phyloP scores from a whole-genome alignment of 2,797 vertebrate genomes.

The Geotrypetes seraphini region DNA sequence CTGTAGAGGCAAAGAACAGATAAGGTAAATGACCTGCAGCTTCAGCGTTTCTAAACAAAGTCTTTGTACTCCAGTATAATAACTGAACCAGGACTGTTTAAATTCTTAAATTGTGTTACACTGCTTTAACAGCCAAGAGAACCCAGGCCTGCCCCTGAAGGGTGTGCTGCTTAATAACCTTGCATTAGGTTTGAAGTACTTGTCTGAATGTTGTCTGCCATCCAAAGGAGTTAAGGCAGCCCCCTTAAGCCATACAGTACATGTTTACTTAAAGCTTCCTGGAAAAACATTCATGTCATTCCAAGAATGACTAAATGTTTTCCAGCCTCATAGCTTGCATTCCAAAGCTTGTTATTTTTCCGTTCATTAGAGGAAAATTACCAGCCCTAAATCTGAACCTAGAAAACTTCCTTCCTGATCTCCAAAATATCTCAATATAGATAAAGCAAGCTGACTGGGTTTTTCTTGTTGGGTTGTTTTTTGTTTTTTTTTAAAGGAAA shows the following conservation, averaged over 20 bases:
- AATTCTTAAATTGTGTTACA: too few species aligned
- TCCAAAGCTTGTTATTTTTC: slow-evolving; percentile 45
- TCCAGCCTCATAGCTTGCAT: slow-evolving; percentile 67
- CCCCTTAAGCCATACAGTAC: slow-evolving; percentile 52
- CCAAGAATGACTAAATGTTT: slow-evolving; percentile 74
- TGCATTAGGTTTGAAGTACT: slow-evolving; percentile 39
- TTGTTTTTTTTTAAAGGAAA: too few species aligned
- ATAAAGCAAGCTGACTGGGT: slow-evolving; percentile 1
- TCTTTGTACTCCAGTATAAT: too few species aligned
- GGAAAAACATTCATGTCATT: slow-evolving; percentile 77
- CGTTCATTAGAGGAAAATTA: slow-evolving; percentile 64
- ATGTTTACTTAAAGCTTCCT: slow-evolving; percentile 71
- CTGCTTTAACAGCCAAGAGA: neutral
- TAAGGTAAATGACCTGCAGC: too few species aligned
- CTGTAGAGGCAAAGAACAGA: too few species aligned
- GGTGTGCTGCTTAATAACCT: slow-evolving; percentile 46
- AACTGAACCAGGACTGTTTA: too few species aligned
- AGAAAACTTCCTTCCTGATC: slow-evolving; percentile 41
- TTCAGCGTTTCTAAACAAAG: too few species aligned
- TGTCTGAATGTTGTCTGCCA: slow-evolving; percentile 51
- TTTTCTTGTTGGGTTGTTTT: too few species aligned
- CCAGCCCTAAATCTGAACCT: slow-evolving; percentile 26
- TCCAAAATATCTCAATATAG: slow-evolving; percentile 20
- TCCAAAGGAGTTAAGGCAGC: slow-evolving; percentile 56
- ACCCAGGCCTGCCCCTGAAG: slow-evolving; percentile 25